phyloP scores from a whole-genome alignment of 2,888 invertebrate species.

The Pseudanteris insignis region DNA sequence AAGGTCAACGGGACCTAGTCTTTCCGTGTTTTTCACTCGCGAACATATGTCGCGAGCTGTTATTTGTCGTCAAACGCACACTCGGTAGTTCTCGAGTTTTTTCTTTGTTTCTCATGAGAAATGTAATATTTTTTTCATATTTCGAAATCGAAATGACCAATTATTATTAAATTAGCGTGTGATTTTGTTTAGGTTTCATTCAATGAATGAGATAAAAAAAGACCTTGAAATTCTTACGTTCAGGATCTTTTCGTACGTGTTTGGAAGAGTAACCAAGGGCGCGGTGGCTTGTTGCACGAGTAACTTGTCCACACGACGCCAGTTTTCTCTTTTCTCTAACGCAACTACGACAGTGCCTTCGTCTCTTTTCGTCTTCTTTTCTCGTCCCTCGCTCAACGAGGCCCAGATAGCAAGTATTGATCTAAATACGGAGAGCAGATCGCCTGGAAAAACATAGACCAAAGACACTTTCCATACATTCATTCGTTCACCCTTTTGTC shows the following conservation, averaged over 20 bases:
- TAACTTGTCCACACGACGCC: constrained; percentile 53
- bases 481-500: constrained; percentile 48
- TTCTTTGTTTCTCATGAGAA: too few relatives aligned
- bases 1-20: constrained; percentile 59
- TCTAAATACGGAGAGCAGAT: constrained; percentile 62
- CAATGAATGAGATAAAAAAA: too few relatives aligned
- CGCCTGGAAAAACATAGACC: constrained; percentile 61
- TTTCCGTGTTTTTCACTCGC: constrained; percentile 15
- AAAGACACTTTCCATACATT: constrained; percentile 50
- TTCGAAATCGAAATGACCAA: too few relatives aligned
- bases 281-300: constrained; percentile 61
- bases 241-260: constrained; percentile 48
- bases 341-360: constrained; percentile 25
- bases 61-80: constrained; percentile 8
- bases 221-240: constrained; percentile 39
- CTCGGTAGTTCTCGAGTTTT: too few relatives aligned
- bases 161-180: too few relatives aligned
- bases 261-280: constrained; percentile 51
- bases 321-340: constrained; percentile 46
- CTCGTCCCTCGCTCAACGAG: constrained; percentile 47
- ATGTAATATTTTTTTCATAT: too few relatives aligned
- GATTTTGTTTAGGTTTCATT: too few relatives aligned
- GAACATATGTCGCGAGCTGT: constrained; percentile 30
- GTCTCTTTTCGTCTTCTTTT: constrained; percentile 41
- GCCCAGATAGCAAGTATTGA: constrained; percentile 64